Evolutionary conservation across 2,113 vertebrate species (phyloP).

Genomic region (Zapornia atra): DNA sequence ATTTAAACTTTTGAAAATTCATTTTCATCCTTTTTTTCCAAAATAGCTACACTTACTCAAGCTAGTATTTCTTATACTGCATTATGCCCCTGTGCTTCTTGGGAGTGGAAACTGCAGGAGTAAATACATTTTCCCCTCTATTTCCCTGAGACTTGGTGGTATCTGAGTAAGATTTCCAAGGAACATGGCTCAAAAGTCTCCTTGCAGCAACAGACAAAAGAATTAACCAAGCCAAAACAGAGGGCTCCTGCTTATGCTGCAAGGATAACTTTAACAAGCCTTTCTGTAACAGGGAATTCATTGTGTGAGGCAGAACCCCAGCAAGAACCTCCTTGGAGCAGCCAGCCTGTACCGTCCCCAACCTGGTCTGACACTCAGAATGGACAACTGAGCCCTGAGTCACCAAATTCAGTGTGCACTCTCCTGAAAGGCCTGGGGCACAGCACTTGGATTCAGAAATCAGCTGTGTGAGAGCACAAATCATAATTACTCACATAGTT

Average conservation of each 20-base stretch:
- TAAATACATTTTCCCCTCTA: neutral
- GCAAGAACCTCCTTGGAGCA: neutral
- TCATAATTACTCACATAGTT: constrained; percentile 88
- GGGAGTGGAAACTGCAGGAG: neutral
- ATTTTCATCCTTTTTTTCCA: neutral
- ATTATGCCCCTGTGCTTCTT: neutral
- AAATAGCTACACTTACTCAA: neutral
- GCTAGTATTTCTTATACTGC: neutral
- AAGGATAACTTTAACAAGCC: neutral
- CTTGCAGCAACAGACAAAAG: neutral
- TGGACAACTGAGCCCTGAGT: neutral
- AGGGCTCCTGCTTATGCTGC: neutral
- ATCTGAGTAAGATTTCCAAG: neutral
- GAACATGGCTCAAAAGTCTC: neutral
- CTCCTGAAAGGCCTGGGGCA: rapidly evolving
- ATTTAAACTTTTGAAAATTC: neutral
- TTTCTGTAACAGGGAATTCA: neutral
- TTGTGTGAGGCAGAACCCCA: neutral
- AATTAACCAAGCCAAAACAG: neutral
- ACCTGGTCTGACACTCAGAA: neutral
- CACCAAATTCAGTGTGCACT: neutral
- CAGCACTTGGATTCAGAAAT: neutral
- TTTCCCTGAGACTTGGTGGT: neutral
- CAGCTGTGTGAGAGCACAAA: neutral
- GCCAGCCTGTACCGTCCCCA: neutral